Conservation (phyloP, 2,113 vertebrate genomes). For the cattle (Bos taurus) region ARS-UCD2.0 NC_037348.1:50829001-50829500, state of each 20-base stretch:
- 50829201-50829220: not conserved
- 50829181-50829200: not conserved
- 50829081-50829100: not conserved
- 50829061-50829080: not conserved
- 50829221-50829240: not conserved
- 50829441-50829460: not conserved
- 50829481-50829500: not conserved
- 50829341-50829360: not conserved
- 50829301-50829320: not conserved
- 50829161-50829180: accelerated
- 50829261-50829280: not conserved
- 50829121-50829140: not conserved
- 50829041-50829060: not conserved
- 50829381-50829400: not conserved
- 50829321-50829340: not conserved
- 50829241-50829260: not conserved
- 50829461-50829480: not conserved
- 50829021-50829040: not conserved
- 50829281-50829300: not conserved
- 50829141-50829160: not conserved
- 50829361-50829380: not conserved
- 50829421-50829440: not conserved
- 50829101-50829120: accelerated
- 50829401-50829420: not conserved
- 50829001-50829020: not conserved